Evolutionary conservation across 2,113 vertebrate genomes (phyloP), one percentile per base, ranked within the genome.

Genomic region (Macquaria ambigua): DNA sequence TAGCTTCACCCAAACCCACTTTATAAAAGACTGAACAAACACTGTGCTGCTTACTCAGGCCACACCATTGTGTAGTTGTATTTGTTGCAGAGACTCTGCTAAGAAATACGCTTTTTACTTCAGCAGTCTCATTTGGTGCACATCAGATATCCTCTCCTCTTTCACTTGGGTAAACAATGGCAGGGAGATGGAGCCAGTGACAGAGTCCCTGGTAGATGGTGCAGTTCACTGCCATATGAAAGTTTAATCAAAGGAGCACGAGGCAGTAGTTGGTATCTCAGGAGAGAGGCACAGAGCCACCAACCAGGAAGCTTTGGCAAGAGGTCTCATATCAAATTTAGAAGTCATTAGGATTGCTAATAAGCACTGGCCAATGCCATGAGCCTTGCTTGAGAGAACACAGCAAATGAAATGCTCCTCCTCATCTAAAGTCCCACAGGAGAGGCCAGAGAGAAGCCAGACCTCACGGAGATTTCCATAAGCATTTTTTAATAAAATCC

Each of bases 311-410:
- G 88, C 85, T 84, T 79, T 92, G 90, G 94, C 90, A 74, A 84
- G 86, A 82, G 87, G 88, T 85, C 87, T 94, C 93, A 88, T 92
- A 95, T 95, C 92, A 94, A 94, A 95, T 95, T 93, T 94, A 93
- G 92, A 90, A 93, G 91, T 94, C 90, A 94, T 95, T 95, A 95
- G 83, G 89, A 89, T 81, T 91, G 91, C 90, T 93, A 95, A 95
- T 93, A 94, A 93, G 90, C 83, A 79, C 56, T 52, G 87, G 89
- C 78, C 88, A 86, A 73, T 63, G 84, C 88, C 64, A 62, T 12
- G 74, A 89, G 86, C 50, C 16, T 69, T 73, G 90, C 84, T 84
- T 86, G 79, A 70, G 87, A 92, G 83, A 84, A 89, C 75, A 81
- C 55, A 56, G 74, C 68, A 87, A 90, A 93, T 89, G 84, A 94